A percentile compares a stretch with the other conserved stretches of the same genome.
Conservation (phyloP, 2,888 invertebrate species). For the Drepana falcataria region DNA sequence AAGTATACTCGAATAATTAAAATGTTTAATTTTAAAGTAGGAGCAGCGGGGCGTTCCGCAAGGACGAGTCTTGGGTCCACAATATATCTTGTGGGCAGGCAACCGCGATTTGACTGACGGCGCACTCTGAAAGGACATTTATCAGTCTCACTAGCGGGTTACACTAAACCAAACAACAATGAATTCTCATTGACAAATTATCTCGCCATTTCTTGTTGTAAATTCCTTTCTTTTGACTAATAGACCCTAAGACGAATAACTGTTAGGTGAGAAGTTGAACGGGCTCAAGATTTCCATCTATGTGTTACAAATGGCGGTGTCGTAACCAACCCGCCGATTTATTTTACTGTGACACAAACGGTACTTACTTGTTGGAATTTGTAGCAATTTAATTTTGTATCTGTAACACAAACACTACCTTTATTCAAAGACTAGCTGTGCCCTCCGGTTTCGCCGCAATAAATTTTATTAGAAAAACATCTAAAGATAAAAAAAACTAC, state of each 20-base stretch:
- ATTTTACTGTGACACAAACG: not conserved
- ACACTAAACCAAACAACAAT: conserved; percentile 77
- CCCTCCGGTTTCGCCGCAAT: too few relatives aligned
- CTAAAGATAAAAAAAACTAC: too few relatives aligned
- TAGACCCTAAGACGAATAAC: conserved; percentile 22
- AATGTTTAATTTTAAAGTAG: conserved; percentile 71
- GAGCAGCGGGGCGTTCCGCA: conserved; percentile 53
- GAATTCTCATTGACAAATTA: conserved; percentile 78
- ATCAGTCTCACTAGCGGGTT: conserved; percentile 76
- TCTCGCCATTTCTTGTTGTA: conserved; percentile 63
- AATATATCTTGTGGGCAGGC: conserved; percentile 78
- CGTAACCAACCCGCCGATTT: not conserved
- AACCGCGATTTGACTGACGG: conserved; percentile 78
- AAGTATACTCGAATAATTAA: conserved; percentile 36
- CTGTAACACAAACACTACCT: too few relatives aligned
- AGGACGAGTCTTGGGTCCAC: conserved; percentile 68
- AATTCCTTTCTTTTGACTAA: conserved; percentile 59
- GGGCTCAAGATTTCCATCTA: not conserved
- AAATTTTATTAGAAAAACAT: too few relatives aligned
- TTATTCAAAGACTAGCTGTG: too few relatives aligned
- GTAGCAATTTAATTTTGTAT: not conserved
- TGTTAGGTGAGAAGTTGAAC: conserved; percentile 2
- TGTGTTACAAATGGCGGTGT: not conserved
- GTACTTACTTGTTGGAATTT: not conserved
- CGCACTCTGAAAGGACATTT: conserved; percentile 76